phyloP scores from a whole-genome alignment of 2,797 vertebrate species.

The Tadarida brasiliensis region DNA sequence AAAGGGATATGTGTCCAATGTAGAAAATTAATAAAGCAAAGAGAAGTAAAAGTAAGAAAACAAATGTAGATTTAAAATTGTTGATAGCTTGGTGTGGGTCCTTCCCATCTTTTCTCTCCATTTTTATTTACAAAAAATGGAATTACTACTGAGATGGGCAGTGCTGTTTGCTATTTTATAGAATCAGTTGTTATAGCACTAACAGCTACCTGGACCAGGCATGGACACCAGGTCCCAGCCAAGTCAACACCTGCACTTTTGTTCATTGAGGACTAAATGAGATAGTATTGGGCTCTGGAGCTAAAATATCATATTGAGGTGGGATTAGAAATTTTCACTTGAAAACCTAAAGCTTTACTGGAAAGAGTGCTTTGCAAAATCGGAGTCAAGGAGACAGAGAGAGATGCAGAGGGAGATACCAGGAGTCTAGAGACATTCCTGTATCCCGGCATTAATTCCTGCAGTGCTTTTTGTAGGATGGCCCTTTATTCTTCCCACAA shows the following conservation, averaged over 20 bases:
- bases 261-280: background rate
- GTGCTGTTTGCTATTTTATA: background rate
- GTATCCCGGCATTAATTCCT: background rate
- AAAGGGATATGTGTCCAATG: background rate
- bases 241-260: background rate
- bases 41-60: slow-evolving; percentile 5
- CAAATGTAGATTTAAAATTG: background rate
- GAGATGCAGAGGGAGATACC: background rate
- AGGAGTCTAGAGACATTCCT: background rate
- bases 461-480: background rate
- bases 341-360: background rate
- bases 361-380: background rate
- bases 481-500: background rate
- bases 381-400: background rate
- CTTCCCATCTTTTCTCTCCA: background rate
- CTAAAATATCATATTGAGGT: background rate
- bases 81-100: background rate
- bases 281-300: background rate
- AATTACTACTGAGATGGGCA: background rate
- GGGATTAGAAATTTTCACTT: background rate
- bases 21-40: background rate
- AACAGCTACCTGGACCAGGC: background rate
- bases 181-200: background rate
- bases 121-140: slow-evolving; percentile 30
- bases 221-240: background rate